Base-by-base conservation (phyloP, 2,888 invertebrate species). In the Lymantria dispar region DNA sequence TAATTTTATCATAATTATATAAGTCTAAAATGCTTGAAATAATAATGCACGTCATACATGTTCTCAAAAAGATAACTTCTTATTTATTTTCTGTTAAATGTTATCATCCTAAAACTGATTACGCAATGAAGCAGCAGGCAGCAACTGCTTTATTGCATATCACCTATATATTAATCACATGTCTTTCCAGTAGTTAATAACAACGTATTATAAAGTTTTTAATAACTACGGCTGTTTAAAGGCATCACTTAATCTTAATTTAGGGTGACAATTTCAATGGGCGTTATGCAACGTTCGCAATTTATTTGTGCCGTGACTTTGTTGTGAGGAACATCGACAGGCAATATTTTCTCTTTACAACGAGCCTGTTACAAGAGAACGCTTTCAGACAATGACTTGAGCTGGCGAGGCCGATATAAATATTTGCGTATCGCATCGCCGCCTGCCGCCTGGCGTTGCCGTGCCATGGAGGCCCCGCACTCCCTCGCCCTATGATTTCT, bases 321-420 rank as follows among this genome's bases (percentile, higher is more conserved):
- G 72, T 70, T 72, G 74, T 78, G 83, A 83, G 80, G 81, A 74
- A 78, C 74, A 83, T 82, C 71, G 85, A 78, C 79, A 77, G 82
- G 76, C 74, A 72, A 85, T 87, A 86, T 82, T 83, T 85, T 85
- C 73, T 76, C 62, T 78, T 80, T 73, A 75, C 65, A 78, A 69
- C 72, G 75, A 76, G 71, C 64, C 61, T 54, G 72, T 62, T 78
- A 89, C 88, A 87, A 87, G 87, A 83, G 77, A 83, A 87, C 83
- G 88, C 87, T 89, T 90, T 87, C 81, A 87, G 78, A 74, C 78
- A 76, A 83, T 86, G 83, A 83, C 83, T 86, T 83, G 81, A 78
- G 75, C 76, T 64, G 66, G 59, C 55, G 62, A 68, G 73, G 70
- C 67, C 64, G 76, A 72, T 82, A 83, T 86, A 84, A 85, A 87